Percentiles rank a stretch among this genome's conserved stretches.
Conservation (phyloP, 2,888 invertebrate species). For the Apoda limacodes region DNA sequence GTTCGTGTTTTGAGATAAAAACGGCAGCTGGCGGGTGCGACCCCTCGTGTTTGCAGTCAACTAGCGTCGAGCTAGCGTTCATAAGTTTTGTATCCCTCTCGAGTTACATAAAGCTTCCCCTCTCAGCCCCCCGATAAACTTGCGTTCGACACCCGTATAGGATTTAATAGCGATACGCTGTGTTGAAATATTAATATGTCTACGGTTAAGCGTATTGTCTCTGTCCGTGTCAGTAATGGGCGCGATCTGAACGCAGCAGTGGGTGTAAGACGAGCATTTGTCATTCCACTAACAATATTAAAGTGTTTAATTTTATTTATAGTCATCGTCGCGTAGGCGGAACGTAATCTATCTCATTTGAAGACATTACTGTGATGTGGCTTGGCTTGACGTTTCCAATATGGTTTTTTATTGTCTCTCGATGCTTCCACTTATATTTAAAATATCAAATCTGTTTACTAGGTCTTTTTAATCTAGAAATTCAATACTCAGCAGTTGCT, state of each 20-base stretch:
- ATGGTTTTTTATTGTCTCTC: no score
- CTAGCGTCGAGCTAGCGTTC: constrained; percentile 32
- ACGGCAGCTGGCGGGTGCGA: constrained; percentile 41
- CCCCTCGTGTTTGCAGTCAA: constrained; percentile 46
- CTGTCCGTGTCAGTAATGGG: constrained; percentile 21
- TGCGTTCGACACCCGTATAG: constrained; percentile 42
- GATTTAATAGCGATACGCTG: constrained; percentile 55
- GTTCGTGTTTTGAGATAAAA: constrained; percentile 43
- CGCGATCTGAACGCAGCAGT: constrained; percentile 25
- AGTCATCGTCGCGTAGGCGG: constrained; percentile 46
- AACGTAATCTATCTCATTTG: constrained; percentile 41
- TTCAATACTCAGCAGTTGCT: no score
- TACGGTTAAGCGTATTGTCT: constrained; percentile 33
- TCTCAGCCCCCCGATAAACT: constrained; percentile 27
- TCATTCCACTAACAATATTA: constrained; percentile 57
- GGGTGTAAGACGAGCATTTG: constrained; percentile 54
- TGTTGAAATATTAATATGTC: constrained; percentile 58
- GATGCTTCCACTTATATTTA: no score
- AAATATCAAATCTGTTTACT: no score
- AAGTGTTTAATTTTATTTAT: constrained; percentile 58
- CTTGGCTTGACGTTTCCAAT: no score
- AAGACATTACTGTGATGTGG: constrained; percentile 36
- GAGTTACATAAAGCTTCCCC: constrained; percentile 34
- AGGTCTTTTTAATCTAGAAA: no score
- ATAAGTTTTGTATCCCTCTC: constrained; percentile 34